Base-by-base conservation (phyloP, 2,113 vertebrate genomes). In the Psilopogon haemacephalus region DNA sequence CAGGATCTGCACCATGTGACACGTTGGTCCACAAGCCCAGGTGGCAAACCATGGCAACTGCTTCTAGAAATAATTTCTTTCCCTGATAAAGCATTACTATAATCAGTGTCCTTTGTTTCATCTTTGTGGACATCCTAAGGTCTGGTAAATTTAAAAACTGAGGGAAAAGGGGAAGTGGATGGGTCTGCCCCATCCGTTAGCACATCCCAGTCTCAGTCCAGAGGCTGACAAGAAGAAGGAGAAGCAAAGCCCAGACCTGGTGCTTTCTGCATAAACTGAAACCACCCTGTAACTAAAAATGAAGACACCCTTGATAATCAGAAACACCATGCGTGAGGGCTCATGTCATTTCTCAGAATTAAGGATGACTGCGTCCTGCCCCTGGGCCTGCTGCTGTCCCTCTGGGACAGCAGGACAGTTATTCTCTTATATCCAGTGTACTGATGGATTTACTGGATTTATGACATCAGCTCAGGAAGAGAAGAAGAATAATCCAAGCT, bases 361-460 rank as follows among this genome's bases (percentile, higher is more conserved):
- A 80, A 70, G 23, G 28, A 28, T 50, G 44, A 12, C 60, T 44
- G 46, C 30, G 55, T 24, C n/a, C n/a, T 44, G 50, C 27, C 32
- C 35, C 15, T 35, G 37, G 33, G 44, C 33, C 67, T 71, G 32
- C 62, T 48, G 27, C 71, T 59, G 40, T 24, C 15, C 23, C 27
- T 90, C 15, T 35, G 44, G 52, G 65, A 42, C 27, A 68, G 52
- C 11, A 77, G 59, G 65, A 46, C 32, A 83, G 42, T 44, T 75
- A 17, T 62, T 79, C 46, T 44, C 9, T 27, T 76, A 44, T 8
- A 59, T 12, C 15, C 33, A 50, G 50, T 76, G 79, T 90, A 63
- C 27, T 63, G 78, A 73, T 76, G 63, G 70, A 82, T 93, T 90
- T 90, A 65, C 82, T 50, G 67, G 40, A 40, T 70, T 87, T 87